Percentiles rank a stretch among this genome's conserved stretches.
Evolutionary conservation across 2,888 invertebrate species (phyloP).

Genomic region (Meloe dianella): DNA sequence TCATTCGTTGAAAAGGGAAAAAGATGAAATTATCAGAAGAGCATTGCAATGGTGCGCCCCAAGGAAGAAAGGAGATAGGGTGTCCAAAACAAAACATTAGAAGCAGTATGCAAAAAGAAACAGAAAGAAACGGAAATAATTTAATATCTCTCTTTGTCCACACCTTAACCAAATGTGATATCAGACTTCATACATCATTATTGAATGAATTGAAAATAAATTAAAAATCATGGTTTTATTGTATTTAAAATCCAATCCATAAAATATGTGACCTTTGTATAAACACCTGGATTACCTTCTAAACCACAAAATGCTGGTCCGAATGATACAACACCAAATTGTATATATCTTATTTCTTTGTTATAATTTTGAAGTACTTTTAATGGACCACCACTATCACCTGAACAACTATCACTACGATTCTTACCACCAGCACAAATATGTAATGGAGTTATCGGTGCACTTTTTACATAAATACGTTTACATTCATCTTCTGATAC

Average conservation of each 20-base stretch:
- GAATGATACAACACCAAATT: constrained; percentile 65
- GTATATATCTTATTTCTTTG: constrained; percentile 61
- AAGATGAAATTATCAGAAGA: too few species aligned
- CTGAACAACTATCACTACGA: constrained; percentile 68
- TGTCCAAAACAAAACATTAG: background rate
- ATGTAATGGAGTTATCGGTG: constrained; percentile 52
- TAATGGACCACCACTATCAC: constrained; percentile 75
- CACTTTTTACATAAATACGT: constrained; percentile 46
- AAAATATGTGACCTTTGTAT: constrained; percentile 69
- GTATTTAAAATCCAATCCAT: constrained; percentile 70
- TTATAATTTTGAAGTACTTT: constrained; percentile 55
- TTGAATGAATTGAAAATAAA: too few species aligned
- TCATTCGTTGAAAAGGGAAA: too few species aligned
- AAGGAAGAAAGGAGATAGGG: too few species aligned
- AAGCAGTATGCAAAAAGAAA: too few species aligned
- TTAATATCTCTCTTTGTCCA: too few species aligned
- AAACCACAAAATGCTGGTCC: constrained; percentile 59
- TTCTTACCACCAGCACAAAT: constrained; percentile 70
- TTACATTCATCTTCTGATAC: constrained; percentile 44
- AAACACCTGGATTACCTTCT: constrained; percentile 70
- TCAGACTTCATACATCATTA: background rate
- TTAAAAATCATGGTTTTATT: constrained; percentile 52
- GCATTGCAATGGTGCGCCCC: too few species aligned
- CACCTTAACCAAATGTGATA: background rate
- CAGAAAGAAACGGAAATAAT: too few species aligned